Evolutionary conservation across 2,113 vertebrate genomes (phyloP).

Genomic region (Euleptes europaea): DNA sequence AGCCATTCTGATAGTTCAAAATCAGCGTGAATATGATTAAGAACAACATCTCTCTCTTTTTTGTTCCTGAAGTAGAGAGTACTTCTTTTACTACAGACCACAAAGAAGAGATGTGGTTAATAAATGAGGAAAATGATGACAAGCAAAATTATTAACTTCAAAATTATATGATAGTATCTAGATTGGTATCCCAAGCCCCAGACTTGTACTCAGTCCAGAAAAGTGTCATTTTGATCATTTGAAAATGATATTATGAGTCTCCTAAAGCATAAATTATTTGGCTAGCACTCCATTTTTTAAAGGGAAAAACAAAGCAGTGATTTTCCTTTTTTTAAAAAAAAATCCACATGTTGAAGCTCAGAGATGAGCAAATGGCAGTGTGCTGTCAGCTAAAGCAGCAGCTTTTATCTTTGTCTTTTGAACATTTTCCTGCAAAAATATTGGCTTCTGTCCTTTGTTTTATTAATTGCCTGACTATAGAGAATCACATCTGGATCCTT

Average conservation of each 20-base stretch:
- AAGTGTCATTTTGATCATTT: constrained; percentile 43
- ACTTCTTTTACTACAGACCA: constrained; percentile 5
- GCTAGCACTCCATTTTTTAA: constrained; percentile 30
- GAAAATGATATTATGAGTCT: constrained; percentile 44
- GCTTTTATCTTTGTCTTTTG: constrained; percentile 69
- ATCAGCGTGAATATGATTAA: neutral
- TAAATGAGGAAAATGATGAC: constrained; percentile 17
- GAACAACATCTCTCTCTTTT: neutral
- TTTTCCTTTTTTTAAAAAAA: neutral
- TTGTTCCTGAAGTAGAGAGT: neutral
- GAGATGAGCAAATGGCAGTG: constrained; percentile 58
- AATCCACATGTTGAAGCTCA: constrained; percentile 47
- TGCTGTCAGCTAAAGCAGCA: constrained; percentile 53
- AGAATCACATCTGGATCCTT: constrained; percentile 68
- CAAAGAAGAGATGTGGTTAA: constrained; percentile 9
- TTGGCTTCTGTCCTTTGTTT: constrained; percentile 71
- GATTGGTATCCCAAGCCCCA: constrained; percentile 45
- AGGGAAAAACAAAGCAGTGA: constrained; percentile 29
- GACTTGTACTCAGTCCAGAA: constrained; percentile 35
- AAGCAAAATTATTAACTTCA: constrained; percentile 50
- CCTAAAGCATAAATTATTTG: constrained; percentile 52
- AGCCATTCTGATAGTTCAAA: neutral
- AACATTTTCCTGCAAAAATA: constrained; percentile 65
- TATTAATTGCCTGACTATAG: constrained; percentile 62
- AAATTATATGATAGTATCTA: constrained; percentile 46